phyloP scores from a whole-genome alignment of 2,888 invertebrate genomes.

The Sinotaia quadrata region DNA sequence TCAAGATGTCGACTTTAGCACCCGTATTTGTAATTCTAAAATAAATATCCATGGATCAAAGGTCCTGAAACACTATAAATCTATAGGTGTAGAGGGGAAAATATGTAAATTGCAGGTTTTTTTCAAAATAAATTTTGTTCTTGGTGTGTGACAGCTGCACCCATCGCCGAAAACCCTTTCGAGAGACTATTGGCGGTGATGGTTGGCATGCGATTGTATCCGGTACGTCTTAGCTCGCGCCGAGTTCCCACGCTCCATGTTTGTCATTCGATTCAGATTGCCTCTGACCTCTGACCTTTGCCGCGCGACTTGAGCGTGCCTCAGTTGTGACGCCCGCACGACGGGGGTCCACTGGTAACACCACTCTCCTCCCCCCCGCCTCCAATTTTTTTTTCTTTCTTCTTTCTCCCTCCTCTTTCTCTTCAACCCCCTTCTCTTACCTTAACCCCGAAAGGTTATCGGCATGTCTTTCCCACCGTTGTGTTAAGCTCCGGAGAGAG shows the following conservation, averaged over 20 bases:
- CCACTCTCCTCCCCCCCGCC: background rate
- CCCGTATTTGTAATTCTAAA: too few species aligned
- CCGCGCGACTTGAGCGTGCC: slow-evolving; percentile 51
- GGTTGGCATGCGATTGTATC: background rate
- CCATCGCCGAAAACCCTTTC: background rate
- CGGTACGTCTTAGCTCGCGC: slow-evolving; percentile 6
- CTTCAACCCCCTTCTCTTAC: background rate
- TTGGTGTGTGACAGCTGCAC: background rate
- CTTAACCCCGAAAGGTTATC: background rate
- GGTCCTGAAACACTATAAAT: too few species aligned
- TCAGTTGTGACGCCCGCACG: slow-evolving; percentile 6
- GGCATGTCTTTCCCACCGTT: background rate
- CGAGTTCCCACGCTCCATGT: slow-evolving; percentile 30
- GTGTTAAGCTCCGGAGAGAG: background rate
- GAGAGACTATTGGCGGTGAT: background rate
- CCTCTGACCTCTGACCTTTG: slow-evolving; percentile 38
- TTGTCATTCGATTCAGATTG: slow-evolving; percentile 31
- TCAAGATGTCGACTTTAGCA: too few species aligned
- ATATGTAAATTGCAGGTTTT: too few species aligned
- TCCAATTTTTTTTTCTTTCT: background rate
- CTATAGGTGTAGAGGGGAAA: too few species aligned
- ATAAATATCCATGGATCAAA: too few species aligned
- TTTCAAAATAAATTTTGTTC: too few species aligned
- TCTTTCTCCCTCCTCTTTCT: background rate
- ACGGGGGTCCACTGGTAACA: background rate